Evolutionary conservation across 2,113 vertebrate species (phyloP).

Genomic region (Pseudopipra pipra): DNA sequence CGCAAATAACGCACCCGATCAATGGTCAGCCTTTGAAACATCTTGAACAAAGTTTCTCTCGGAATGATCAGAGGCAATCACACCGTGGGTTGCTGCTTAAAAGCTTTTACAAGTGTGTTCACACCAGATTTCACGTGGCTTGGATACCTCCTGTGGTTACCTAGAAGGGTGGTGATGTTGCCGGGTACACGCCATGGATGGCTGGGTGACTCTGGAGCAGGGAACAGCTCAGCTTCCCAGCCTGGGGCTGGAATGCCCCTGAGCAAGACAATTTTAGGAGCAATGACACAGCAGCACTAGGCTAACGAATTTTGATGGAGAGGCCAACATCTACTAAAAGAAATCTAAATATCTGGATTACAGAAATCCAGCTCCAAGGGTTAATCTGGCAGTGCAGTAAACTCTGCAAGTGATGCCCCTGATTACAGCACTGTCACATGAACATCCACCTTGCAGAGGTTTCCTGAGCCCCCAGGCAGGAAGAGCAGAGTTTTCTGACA

Average conservation of each 20-base stretch:
- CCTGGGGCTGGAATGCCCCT: background rate
- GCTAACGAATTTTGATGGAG: background rate
- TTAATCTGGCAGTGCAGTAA: background rate
- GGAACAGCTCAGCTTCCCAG: background rate
- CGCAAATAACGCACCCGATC: conserved; percentile 34
- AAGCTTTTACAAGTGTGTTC: conserved; percentile 19
- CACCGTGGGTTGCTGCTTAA: conserved; percentile 16
- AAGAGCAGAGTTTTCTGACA: background rate
- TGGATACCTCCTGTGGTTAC: background rate
- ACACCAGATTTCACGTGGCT: background rate
- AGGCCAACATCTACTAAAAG: background rate
- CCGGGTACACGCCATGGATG: background rate
- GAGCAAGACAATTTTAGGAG: background rate
- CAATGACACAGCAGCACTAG: background rate
- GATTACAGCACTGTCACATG: background rate
- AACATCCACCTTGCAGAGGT: background rate
- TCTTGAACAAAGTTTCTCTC: conserved; percentile 27
- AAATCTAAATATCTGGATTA: background rate
- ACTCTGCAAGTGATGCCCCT: background rate
- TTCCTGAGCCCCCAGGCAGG: background rate
- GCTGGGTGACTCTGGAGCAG: background rate
- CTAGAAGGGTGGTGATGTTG: background rate
- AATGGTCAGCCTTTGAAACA: conserved; percentile 48
- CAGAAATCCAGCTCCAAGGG: background rate
- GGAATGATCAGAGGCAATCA: conserved; percentile 53